Base-by-base conservation (phyloP, 2,888 invertebrate genomes). In the Nomada fabriciana region DNA sequence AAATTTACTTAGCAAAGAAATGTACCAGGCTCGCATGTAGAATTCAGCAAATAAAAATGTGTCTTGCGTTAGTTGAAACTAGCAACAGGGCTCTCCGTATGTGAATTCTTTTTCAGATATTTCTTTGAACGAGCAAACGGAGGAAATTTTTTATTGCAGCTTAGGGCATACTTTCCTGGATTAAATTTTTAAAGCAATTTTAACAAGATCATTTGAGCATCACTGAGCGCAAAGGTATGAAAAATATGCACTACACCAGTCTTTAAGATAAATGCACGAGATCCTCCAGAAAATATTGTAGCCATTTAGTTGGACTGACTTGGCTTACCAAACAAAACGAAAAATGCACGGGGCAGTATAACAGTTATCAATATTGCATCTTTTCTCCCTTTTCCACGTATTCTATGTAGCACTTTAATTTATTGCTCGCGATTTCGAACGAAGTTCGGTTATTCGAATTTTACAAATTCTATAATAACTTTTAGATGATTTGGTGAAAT, bases 31-130 rank as follows among this genome's bases (percentile, higher is more conserved):
- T 23, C 50, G 25, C 53, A 63, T 70, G 79, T 57, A 69, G 76
- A 71, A 55, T 65, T 70, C 25, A 25, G 60, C 43, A 76, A 76
- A 82, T 82, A 85, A 85, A 85, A 82, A 82, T 60, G 71, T 55
- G n/a, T 65, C 65, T 77, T 29, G 74, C 76, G 70, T 77, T 60
- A 61, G 77, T 47, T 53, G 36, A 65, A 75, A 76, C 74, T 52
- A 69, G 69, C 63, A 76, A 76, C 72, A 68, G 64, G 73, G 47
- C 76, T 11, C 20, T 23, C 2, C 57, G 68, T 47, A 73, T 55
- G 73, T 55, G 60, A 77, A 78, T 74, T 73, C 76, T 82, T 86
- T 80, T 70, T 73, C 80, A 57, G 50, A 59, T 59, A 52, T 42
- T 76, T 78, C 82, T 85, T 85, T 85, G 80, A 80, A 20, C 65